Percentiles rank a stretch among this genome's conserved stretches.
Conservation (phyloP, 2,113 vertebrate species). For the Ptychochromis oligacanthus region DNA sequence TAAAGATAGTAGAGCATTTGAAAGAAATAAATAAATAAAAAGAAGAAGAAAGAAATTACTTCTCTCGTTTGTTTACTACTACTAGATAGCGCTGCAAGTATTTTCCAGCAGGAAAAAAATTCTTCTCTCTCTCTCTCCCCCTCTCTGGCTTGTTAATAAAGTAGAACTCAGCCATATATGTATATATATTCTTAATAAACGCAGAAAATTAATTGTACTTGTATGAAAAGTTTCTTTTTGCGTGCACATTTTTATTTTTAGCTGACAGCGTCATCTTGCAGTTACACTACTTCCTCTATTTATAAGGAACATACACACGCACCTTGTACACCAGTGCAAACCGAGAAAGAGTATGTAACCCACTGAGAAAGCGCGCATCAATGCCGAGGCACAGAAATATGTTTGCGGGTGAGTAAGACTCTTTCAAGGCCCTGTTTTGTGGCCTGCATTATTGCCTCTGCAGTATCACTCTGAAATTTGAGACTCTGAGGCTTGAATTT, state of each 20-base stretch:
- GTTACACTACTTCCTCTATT: constrained; percentile 54
- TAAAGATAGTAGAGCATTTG: not conserved
- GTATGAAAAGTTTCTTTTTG: too few relatives aligned
- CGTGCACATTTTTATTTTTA: not conserved
- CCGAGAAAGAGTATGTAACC: constrained; percentile 23
- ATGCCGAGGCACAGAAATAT: constrained; percentile 19
- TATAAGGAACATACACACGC: not conserved
- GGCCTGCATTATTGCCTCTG: not conserved
- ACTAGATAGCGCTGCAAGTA: not conserved
- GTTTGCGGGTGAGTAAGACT: constrained; percentile 55
- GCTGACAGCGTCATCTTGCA: not conserved
- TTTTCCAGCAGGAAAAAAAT: not conserved
- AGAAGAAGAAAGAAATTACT: not conserved
- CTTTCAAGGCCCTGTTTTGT: not conserved
- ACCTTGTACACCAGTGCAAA: not conserved
- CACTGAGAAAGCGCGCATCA: constrained; percentile 1
- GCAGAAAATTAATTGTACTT: not conserved
- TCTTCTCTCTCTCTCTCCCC: not conserved
- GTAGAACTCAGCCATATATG: not conserved
- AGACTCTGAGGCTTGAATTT: not conserved
- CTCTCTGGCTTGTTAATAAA: not conserved
- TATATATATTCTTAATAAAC: not conserved
- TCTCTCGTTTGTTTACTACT: not conserved
- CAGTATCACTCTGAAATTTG: not conserved
- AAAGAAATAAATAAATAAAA: not conserved